phyloP scores from a whole-genome alignment of 2,113 vertebrate genomes.

The Forbesichthys agassizii region DNA sequence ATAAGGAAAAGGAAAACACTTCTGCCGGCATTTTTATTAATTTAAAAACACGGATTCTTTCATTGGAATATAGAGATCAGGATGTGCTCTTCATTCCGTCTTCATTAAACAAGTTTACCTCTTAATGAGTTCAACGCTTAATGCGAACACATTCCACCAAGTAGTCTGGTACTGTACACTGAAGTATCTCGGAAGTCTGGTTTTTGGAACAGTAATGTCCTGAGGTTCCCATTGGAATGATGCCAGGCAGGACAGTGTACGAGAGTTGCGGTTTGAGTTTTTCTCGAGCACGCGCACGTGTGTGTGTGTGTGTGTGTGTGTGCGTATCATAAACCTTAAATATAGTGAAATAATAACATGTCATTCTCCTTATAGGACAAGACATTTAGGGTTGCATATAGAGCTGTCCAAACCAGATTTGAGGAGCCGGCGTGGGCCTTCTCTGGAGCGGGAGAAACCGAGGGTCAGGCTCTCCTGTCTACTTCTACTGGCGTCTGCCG shows the following conservation, averaged over 20 bases:
- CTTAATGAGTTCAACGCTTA: no score
- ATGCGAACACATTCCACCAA: constrained; percentile 19
- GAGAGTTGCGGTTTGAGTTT: neutral
- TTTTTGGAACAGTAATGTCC: constrained; percentile 65
- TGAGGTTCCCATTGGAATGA: constrained; percentile 47
- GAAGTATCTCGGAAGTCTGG: constrained; percentile 53
- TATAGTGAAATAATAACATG: no score
- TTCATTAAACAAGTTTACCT: neutral
- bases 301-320: no score
- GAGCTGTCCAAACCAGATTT: constrained; percentile 24
- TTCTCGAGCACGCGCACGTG: no score
- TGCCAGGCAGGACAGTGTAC: constrained; percentile 17
- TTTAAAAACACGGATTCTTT: no score
- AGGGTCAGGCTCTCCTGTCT: constrained; percentile 19
- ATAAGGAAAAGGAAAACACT: no score
- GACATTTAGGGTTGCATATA: constrained; percentile 6
- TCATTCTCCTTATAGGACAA: no score
- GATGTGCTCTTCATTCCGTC: constrained; percentile 19
- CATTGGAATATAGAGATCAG: constrained; percentile 4
- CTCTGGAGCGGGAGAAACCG: constrained; percentile 16
- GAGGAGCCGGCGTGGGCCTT: constrained; percentile 15
- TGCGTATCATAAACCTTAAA: no score
- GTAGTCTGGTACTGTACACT: neutral
- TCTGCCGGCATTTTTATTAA: no score
- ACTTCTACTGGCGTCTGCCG: constrained; percentile 68